These are phyloP conservation scores for Danionella dracula DNA, from an alignment of 2,797 vertebrate species.

Conservation along the genomic window DNA sequence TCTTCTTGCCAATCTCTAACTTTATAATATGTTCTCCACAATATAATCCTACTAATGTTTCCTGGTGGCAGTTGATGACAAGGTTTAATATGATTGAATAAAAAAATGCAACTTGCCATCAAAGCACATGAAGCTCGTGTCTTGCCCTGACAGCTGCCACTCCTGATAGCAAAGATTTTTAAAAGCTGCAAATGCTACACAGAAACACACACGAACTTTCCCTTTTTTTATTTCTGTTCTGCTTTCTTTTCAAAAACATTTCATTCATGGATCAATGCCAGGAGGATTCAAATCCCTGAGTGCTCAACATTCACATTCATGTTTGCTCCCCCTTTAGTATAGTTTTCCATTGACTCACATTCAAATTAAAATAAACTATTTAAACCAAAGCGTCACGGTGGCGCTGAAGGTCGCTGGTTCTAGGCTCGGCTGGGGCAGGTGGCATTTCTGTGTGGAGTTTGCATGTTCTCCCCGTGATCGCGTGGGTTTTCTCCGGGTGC, in stretches of 20 bases:
- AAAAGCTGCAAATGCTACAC: slow-evolving; percentile 19
- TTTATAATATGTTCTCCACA: background rate
- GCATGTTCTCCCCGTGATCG: no score
- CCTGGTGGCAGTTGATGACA: background rate
- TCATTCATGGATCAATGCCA: background rate
- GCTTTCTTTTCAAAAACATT: background rate
- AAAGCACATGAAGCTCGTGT: background rate
- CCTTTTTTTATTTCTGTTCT: slow-evolving; percentile 13
- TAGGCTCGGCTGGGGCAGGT: no score
- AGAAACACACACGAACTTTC: background rate
- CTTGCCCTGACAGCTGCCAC: slow-evolving; percentile 14
- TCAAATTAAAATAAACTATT: no score
- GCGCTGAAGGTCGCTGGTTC: no score
- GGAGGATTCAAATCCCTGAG: background rate
- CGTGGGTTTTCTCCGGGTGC: no score
- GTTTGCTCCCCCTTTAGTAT: background rate
- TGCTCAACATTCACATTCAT: background rate
- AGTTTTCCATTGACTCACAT: background rate
- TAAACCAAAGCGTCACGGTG: no score
- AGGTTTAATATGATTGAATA: background rate
- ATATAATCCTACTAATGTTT: background rate
- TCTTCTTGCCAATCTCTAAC: no score
- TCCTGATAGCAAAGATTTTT: slow-evolving; percentile 35
- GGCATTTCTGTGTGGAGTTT: no score
- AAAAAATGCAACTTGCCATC: slow-evolving; percentile 11